phyloP scores from a whole-genome alignment of 2,888 invertebrate genomes.

The Meandrusa payeni region DNA sequence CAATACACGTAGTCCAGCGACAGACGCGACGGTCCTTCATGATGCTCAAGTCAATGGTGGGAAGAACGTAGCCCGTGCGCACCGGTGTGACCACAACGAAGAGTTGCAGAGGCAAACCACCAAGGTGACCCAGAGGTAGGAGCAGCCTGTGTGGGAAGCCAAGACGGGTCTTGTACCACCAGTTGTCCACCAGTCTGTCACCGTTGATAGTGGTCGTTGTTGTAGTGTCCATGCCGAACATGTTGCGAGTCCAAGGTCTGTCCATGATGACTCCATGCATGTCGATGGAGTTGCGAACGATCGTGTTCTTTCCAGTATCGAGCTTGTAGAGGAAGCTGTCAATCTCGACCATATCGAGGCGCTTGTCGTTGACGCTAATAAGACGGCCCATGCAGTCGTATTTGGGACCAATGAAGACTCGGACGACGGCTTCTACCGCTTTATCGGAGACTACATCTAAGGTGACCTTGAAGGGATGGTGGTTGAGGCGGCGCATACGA shows the following conservation, averaged over 20 bases:
- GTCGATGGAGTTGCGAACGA: conserved; percentile 85
- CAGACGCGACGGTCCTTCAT: conserved; percentile 77
- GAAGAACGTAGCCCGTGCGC: conserved; percentile 67
- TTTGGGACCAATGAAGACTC: conserved; percentile 86
- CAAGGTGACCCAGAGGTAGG: conserved; percentile 84
- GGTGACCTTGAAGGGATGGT: conserved; percentile 83
- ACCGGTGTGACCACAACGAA: conserved; percentile 82
- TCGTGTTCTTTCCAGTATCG: conserved; percentile 83
- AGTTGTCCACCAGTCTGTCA: conserved; percentile 75
- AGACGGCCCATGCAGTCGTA: conserved; percentile 83
- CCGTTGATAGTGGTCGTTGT: conserved; percentile 63
- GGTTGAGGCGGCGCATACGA: conserved; percentile 83
- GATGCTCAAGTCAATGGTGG: conserved; percentile 62
- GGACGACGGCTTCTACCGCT: conserved; percentile 81
- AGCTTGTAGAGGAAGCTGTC: conserved; percentile 82
- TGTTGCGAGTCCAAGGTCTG: conserved; percentile 65
- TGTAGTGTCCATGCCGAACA: conserved; percentile 40
- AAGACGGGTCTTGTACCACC: conserved; percentile 74
- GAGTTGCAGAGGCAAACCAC: conserved; percentile 83
- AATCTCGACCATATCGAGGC: conserved; percentile 67
- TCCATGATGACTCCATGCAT: conserved; percentile 83
- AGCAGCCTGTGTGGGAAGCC: conserved; percentile 86
- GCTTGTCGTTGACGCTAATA: conserved; percentile 70
- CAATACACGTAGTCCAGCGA: conserved; percentile 78
- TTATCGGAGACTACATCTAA: conserved; percentile 80